These are phyloP conservation scores for Halichondria panicea DNA, from an alignment of 37 sponge, comb jelly and placozoan species.

Conservation along the genomic window DNA sequence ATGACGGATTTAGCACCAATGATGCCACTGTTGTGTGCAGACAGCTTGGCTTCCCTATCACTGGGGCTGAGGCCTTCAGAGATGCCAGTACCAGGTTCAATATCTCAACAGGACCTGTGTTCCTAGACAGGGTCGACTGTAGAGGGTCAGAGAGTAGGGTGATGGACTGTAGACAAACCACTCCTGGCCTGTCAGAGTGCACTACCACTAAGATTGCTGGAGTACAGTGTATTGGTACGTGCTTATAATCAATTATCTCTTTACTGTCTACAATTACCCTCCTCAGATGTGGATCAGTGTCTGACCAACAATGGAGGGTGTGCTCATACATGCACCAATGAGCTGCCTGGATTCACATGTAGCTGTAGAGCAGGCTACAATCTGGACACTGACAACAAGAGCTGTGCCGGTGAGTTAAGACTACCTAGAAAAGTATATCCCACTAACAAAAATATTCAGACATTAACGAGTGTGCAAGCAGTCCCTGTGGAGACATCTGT, in stretches of 20 bases:
- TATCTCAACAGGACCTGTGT: too few species aligned
- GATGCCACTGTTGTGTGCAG: conserved; percentile 36
- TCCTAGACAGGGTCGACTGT: conserved; percentile 13
- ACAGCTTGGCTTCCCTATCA: conserved; percentile 16
- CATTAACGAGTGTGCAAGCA: too few species aligned
- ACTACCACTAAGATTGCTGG: conserved; percentile 21
- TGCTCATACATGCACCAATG: conserved; percentile 32
- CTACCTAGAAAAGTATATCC: too few species aligned
- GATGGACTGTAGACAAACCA: conserved; percentile 5
- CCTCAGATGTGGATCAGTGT: conserved; percentile 56
- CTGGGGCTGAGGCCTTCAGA: too few species aligned
- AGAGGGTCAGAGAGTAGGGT: not conserved
- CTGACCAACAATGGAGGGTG: conserved; percentile 32
- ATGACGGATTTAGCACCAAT: conserved; percentile 5
- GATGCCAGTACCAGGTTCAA: too few species aligned
- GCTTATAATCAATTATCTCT: not conserved
- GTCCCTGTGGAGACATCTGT: too few species aligned
- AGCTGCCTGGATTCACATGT: conserved; percentile 26
- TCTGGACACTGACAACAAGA: conserved; percentile 1
- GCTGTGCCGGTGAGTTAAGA: conserved; percentile 47
- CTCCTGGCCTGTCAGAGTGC: conserved; percentile 9
- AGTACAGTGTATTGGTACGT: conserved; percentile 27
- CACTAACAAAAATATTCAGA: too few species aligned
- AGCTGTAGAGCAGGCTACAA: conserved; percentile 21
- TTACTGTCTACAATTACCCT: not conserved